These are phyloP conservation scores for Heterocephalus glaber DNA, from an alignment of 2,113 vertebrate species.

Conservation along the genomic window DNA sequence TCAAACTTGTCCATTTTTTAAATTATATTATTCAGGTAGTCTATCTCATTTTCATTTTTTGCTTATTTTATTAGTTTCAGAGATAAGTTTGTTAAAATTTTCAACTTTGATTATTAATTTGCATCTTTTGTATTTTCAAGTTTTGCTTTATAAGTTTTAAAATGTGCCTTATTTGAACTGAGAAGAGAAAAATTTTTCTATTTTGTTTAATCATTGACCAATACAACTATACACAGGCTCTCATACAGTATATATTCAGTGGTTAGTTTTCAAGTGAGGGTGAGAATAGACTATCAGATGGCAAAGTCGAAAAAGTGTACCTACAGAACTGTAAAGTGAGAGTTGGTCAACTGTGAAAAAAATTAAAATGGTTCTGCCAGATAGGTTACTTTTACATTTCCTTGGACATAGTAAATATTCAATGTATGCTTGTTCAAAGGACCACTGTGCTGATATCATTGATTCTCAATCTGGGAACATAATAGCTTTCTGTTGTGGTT, in stretches of 20 bases:
- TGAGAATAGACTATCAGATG: neutral
- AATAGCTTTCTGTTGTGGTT: neutral
- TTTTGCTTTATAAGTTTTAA: neutral
- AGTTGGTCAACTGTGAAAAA: neutral
- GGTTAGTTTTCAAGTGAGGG: neutral
- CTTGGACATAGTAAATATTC: neutral
- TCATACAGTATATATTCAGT: neutral
- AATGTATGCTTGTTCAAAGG: neutral
- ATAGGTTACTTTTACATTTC: neutral
- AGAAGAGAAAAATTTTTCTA: neutral
- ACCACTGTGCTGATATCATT: neutral
- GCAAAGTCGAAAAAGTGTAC: neutral
- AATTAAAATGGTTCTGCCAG: neutral
- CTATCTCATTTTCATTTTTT: neutral
- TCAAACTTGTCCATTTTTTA: neutral
- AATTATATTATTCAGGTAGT: neutral
- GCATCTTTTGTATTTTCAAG: neutral
- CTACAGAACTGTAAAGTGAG: neutral
- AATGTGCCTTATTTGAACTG: neutral
- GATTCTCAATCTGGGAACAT: neutral
- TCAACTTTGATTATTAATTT: neutral
- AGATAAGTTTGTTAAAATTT: neutral
- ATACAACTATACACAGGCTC: neutral
- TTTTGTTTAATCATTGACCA: neutral
- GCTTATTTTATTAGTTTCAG: neutral